Percentiles rank a stretch among this genome's conserved stretches.
phyloP scores from a whole-genome alignment of 2,888 invertebrate genomes.

The Phengaris arion region DNA sequence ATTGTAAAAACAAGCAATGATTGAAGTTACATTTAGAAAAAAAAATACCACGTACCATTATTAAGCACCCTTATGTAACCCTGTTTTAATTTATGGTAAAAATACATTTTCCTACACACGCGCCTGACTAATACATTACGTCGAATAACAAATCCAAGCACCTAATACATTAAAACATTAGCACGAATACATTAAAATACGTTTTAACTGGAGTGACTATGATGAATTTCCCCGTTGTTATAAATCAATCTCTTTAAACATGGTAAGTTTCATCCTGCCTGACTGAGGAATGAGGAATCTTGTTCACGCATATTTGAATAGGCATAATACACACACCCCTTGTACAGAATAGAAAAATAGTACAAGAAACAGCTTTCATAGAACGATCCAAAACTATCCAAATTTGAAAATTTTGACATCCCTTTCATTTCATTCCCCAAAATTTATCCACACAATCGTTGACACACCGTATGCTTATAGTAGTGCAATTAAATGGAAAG shows the following conservation, averaged over 20 bases:
- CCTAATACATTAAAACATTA: conserved; percentile 10
- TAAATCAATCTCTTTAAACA: not conserved
- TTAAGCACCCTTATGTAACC: not conserved
- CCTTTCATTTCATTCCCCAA: too few species aligned
- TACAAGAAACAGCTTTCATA: too few species aligned
- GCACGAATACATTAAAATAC: not conserved
- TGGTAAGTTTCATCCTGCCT: not conserved
- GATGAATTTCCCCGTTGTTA: not conserved
- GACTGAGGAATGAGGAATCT: not conserved
- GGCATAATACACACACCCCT: too few species aligned
- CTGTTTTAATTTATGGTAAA: conserved; percentile 11
- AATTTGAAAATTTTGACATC: too few species aligned
- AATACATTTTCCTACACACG: conserved; percentile 9
- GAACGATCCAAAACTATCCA: too few species aligned
- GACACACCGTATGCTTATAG: too few species aligned
- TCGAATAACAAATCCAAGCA: not conserved
- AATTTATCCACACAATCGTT: too few species aligned
- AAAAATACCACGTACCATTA: not conserved
- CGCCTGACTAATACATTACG: not conserved
- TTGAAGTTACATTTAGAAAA: not conserved
- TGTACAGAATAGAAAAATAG: too few species aligned
- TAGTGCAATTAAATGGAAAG: too few species aligned
- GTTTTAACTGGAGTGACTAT: conserved; percentile 5
- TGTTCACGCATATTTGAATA: not conserved
- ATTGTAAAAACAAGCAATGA: too few species aligned